Evolutionary conservation across 2,113 vertebrate genomes (phyloP).

Genomic region (Tetrao urogallus): DNA sequence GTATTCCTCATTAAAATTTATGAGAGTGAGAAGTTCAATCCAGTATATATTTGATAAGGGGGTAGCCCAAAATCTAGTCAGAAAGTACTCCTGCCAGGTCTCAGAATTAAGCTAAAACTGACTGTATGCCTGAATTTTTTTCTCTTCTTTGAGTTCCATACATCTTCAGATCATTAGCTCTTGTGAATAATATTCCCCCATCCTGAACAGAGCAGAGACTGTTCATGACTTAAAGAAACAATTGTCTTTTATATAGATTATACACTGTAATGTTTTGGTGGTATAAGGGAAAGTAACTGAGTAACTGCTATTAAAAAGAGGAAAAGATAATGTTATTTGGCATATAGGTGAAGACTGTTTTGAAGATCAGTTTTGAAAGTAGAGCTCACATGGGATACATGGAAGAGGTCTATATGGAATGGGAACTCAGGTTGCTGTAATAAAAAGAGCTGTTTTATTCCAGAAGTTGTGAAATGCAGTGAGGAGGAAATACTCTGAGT

Average conservation of each 20-base stretch:
- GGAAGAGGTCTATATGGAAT: not conserved
- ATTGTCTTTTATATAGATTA: not conserved
- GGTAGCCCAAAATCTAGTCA: slow-evolving; percentile 11
- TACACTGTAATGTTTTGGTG: not conserved
- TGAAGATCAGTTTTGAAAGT: not conserved
- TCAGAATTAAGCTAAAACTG: slow-evolving; percentile 19
- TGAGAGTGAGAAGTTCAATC: not conserved
- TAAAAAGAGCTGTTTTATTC: not conserved
- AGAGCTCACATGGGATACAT: not conserved
- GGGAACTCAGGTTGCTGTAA: not conserved
- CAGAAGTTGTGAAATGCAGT: not conserved
- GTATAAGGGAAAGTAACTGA: not conserved
- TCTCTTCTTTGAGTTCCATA: not conserved
- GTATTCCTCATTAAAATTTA: not conserved
- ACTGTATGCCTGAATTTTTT: not conserved
- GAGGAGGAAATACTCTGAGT: not conserved
- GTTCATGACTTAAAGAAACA: not conserved
- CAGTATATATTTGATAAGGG: slow-evolving; percentile 13
- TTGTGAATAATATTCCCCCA: not conserved
- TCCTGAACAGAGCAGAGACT: not conserved
- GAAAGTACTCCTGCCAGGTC: not conserved
- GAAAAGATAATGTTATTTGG: not conserved
- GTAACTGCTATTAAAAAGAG: not conserved
- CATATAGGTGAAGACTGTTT: not conserved
- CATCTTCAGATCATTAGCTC: not conserved